Percentiles rank a stretch among this genome's conserved stretches.
These are phyloP conservation scores for Protaetia brevitarsis DNA, from an alignment of 1,140 invertebrate genomes.

Conservation along the genomic window DNA sequence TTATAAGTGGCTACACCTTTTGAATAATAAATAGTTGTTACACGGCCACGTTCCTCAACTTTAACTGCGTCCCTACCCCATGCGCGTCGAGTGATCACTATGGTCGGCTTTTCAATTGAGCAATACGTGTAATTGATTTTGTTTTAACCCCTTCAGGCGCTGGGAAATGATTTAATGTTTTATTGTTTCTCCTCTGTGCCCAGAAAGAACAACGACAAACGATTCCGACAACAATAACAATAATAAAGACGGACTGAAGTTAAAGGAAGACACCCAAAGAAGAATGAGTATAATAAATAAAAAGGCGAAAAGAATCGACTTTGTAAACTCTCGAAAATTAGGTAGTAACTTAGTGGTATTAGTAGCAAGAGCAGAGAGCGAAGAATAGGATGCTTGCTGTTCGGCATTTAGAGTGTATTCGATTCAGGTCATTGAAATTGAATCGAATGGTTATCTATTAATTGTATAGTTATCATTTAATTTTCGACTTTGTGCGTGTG, in stretches of 20 bases:
- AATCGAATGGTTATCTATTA: constrained; percentile 6
- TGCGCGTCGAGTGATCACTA: background rate
- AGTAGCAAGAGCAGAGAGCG: too few species aligned
- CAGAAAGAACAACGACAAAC: constrained; percentile 7
- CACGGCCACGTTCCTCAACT: constrained; percentile 2
- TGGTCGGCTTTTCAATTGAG: constrained; percentile 19
- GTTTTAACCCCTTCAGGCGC: constrained; percentile 16
- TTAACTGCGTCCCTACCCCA: background rate
- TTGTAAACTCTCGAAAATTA: background rate
- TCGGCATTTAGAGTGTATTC: background rate
- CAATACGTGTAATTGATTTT: constrained; percentile 25
- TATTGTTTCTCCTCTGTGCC: background rate
- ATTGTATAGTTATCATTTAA: background rate
- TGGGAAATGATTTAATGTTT: constrained; percentile 24
- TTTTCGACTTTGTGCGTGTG: constrained; percentile 1
- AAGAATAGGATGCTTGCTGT: too few species aligned
- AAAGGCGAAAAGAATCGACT: background rate
- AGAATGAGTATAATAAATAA: background rate
- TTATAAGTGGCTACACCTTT: constrained; percentile 18
- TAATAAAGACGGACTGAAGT: background rate
- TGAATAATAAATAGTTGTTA: constrained; percentile 14
- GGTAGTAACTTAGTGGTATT: background rate
- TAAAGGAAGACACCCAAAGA: background rate
- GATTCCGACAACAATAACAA: background rate
- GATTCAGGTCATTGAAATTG: constrained; percentile 7